Conservation (phyloP, 2,797 vertebrate genomes). For the Parauchenoglanis punctatus region DNA sequence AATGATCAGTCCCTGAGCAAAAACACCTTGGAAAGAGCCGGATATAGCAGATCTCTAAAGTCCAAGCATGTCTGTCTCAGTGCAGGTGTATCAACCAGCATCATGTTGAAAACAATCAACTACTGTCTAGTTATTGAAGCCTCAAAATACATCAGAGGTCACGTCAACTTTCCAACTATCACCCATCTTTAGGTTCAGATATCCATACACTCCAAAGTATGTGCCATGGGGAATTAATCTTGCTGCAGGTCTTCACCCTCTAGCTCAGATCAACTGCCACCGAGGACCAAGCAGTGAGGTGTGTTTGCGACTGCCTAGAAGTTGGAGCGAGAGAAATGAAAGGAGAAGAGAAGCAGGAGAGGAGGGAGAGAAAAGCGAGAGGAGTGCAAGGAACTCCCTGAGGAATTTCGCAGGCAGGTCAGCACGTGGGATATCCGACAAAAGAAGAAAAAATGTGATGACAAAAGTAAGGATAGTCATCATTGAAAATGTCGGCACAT, state of each 20-base stretch:
- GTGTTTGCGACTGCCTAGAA: constrained; percentile 36
- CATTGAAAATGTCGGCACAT: neutral
- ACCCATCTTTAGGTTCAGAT: constrained; percentile 29
- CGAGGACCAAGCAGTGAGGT: constrained; percentile 38
- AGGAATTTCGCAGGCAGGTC: constrained; percentile 74
- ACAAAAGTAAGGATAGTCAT: constrained; percentile 21
- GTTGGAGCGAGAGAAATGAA: constrained; percentile 54
- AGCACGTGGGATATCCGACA: constrained; percentile 47
- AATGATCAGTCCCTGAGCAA: constrained; percentile 36
- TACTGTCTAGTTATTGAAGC: constrained; percentile 6
- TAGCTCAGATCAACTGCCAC: constrained; percentile 29
- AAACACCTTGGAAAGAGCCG: constrained; percentile 26
- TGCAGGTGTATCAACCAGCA: constrained; percentile 15
- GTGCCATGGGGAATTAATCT: constrained; percentile 43
- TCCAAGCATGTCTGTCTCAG: constrained; percentile 24
- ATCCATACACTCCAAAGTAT: constrained; percentile 15
- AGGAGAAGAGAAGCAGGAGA: constrained; percentile 62
- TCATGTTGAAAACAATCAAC: constrained; percentile 36
- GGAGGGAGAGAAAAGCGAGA: constrained; percentile 63
- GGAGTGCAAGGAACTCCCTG: constrained; percentile 65
- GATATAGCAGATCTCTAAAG: constrained; percentile 22
- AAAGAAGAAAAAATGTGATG: neutral
- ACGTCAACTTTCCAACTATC: constrained; percentile 33
- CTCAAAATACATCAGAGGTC: constrained; percentile 30
- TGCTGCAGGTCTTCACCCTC: constrained; percentile 29